phyloP scores from a whole-genome alignment of 1,140 invertebrate species.

The Teleopsis dalmanni region DNA sequence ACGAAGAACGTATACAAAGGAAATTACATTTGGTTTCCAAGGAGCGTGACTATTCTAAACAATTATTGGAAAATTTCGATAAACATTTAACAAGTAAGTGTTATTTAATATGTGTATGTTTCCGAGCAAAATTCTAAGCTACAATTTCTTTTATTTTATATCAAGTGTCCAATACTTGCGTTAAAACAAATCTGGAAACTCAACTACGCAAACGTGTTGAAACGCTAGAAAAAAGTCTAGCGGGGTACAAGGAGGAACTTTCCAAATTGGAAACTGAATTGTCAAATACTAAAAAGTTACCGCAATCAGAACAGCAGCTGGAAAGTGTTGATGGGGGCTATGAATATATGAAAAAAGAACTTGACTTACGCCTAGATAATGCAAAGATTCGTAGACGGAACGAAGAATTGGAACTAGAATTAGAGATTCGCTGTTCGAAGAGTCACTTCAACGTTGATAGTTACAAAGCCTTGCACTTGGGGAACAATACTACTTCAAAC shows the following conservation, averaged over 20 bases:
- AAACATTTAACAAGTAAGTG: constrained; percentile 57
- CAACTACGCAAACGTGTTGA: constrained; percentile 52
- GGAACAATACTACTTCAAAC: constrained; percentile 65
- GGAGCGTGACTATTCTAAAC: constrained; percentile 63
- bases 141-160: constrained; percentile 4
- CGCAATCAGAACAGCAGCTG: constrained; percentile 19
- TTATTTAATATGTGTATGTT: neutral
- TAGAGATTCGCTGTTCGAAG: constrained; percentile 55
- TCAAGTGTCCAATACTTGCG: neutral
- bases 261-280: constrained; percentile 59
- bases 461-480: constrained; percentile 53
- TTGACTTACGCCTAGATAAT: constrained; percentile 51
- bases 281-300: constrained; percentile 20
- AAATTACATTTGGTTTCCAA: constrained; percentile 60
- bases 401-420: constrained; percentile 56
- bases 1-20: constrained; percentile 55
- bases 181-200: constrained; percentile 27
- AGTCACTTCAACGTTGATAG: constrained; percentile 49
- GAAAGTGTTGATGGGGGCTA: constrained; percentile 29
- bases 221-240: constrained; percentile 56
- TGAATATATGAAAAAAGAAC: constrained; percentile 38
- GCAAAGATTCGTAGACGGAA: constrained; percentile 52
- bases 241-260: constrained; percentile 62
- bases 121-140: neutral
- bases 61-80: constrained; percentile 73